phyloP scores from a whole-genome alignment of 30 jellyfish, hydroid and myxozoan species.

The Cassiopea xamachana region DNA sequence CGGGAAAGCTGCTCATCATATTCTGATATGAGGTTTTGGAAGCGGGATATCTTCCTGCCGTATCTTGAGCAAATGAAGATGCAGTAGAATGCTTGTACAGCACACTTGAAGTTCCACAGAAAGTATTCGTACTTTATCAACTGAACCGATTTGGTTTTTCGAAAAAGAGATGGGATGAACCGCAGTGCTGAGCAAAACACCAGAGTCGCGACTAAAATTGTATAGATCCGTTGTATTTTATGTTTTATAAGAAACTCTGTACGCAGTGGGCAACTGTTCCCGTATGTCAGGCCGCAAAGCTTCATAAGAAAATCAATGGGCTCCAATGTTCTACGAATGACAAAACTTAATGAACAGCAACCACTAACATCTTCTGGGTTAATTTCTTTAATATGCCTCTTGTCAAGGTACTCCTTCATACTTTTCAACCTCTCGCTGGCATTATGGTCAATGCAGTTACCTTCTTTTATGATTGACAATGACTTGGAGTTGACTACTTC shows the following conservation, averaged over 20 bases:
- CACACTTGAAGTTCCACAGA: constrained; percentile 41
- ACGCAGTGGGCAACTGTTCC: constrained; percentile 55
- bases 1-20: constrained; percentile 37
- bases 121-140: constrained; percentile 34
- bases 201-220: constrained; percentile 4
- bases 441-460: too few relatives aligned
- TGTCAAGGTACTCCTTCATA: background rate
- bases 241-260: constrained; percentile 19
- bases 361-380: background rate
- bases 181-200: constrained; percentile 21
- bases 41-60: constrained; percentile 54
- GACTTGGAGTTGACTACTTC: too few relatives aligned
- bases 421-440: too few relatives aligned
- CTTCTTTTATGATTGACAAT: too few relatives aligned
- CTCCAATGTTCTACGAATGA: constrained; percentile 14
- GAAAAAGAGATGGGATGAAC: constrained; percentile 13
- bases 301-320: constrained; percentile 58
- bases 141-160: background rate
- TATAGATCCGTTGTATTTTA: constrained; percentile 41
- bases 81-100: constrained; percentile 49
- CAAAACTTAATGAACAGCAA: constrained; percentile 16
- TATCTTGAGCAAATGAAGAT: constrained; percentile 50
- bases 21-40: constrained; percentile 39
- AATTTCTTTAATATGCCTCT: background rate
- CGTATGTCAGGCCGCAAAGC: constrained; percentile 58